A percentile compares a stretch with the other conserved stretches of the same genome.
These are phyloP conservation scores for Steinernema carpocapsae DNA, from an alignment of 2,888 invertebrate species.

Conservation along the genomic window DNA sequence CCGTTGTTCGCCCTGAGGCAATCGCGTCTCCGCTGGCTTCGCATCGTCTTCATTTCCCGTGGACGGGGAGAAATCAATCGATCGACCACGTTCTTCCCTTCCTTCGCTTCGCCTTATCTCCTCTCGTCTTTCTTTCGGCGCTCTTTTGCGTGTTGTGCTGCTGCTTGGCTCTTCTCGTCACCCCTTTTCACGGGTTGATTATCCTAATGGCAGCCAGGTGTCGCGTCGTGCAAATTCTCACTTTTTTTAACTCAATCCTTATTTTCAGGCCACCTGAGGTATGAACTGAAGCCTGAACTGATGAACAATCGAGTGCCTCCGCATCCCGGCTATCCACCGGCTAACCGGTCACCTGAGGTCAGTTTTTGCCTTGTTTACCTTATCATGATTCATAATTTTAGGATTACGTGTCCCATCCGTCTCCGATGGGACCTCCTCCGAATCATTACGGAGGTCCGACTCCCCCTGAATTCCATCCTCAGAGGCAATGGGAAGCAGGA, in stretches of 20 bases:
- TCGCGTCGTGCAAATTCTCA: not conserved
- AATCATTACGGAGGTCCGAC: not conserved
- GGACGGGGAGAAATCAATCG: constrained; percentile 3
- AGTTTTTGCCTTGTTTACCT: not conserved
- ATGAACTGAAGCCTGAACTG: too few relatives aligned
- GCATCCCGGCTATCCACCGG: not conserved
- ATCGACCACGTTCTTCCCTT: constrained; percentile 24
- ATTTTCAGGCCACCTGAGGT: too few relatives aligned
- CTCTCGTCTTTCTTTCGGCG: constrained; percentile 18
- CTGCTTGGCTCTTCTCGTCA: too few relatives aligned
- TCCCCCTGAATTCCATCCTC: not conserved
- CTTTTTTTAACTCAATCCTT: not conserved
- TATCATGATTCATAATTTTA: not conserved
- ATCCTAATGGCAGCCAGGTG: not conserved
- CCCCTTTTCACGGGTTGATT: too few relatives aligned
- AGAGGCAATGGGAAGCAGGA: not conserved
- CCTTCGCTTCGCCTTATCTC: too few relatives aligned
- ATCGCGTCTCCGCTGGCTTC: not conserved
- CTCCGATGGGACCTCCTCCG: not conserved
- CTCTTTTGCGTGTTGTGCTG: constrained; percentile 20
- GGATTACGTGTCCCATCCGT: not conserved
- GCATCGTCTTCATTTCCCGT: not conserved
- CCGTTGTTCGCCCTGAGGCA: not conserved
- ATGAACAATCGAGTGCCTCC: constrained; percentile 9
- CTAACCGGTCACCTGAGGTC: not conserved